Evolutionary conservation across 2,888 invertebrate species (phyloP).

Genomic region (Sepioteuthis lessoniana): DNA sequence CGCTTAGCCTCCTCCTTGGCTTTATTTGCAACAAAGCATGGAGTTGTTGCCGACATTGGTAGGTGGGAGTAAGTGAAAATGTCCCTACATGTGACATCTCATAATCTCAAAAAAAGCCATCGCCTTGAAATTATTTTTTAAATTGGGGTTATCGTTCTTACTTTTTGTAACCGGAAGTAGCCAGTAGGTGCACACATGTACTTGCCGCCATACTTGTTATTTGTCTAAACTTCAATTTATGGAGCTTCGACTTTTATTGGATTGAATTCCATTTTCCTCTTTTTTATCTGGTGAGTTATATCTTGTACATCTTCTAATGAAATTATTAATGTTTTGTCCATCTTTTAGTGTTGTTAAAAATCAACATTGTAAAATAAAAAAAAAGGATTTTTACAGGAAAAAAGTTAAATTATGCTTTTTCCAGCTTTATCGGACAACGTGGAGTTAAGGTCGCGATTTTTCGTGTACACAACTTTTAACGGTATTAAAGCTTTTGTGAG

Average conservation of each 20-base stretch:
- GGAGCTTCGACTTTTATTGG: neutral
- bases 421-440: too few species aligned
- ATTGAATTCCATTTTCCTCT: neutral
- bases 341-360: neutral
- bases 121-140: too few species aligned
- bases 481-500: too few species aligned
- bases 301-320: neutral
- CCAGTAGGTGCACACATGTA: neutral
- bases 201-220: neutral
- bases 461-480: too few species aligned
- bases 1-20: too few species aligned
- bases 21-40: too few species aligned
- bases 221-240: neutral
- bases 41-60: too few species aligned
- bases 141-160: neutral
- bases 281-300: neutral
- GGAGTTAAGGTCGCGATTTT: too few species aligned
- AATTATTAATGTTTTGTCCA: neutral
- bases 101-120: too few species aligned
- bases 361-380: neutral
- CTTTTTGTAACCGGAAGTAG: neutral
- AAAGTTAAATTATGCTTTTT: too few species aligned
- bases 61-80: too few species aligned
- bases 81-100: too few species aligned
- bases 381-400: neutral